Conservation (phyloP, 2,113 vertebrate genomes). For the Pyxicephalus adspersus region DNA sequence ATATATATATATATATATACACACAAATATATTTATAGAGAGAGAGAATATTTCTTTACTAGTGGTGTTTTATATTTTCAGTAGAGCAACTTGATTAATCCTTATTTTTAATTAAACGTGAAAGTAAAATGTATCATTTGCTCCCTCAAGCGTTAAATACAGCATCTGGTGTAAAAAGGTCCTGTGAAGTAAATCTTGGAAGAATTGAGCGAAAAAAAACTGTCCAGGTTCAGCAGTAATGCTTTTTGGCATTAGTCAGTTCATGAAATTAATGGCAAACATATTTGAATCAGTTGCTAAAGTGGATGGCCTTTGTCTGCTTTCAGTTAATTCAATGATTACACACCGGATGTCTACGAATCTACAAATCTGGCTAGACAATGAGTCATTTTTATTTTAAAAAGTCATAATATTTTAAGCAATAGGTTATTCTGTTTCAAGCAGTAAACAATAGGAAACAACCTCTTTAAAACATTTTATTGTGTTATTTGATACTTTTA, state of each 20-base stretch:
- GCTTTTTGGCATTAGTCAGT: slow-evolving; percentile 28
- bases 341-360: slow-evolving; percentile 37
- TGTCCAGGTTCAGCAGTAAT: slow-evolving; percentile 23
- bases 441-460: neutral
- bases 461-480: neutral
- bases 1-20: too few relatives aligned
- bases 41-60: too few relatives aligned
- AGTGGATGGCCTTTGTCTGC: slow-evolving; percentile 34
- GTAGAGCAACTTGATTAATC: too few relatives aligned
- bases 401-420: slow-evolving; percentile 36
- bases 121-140: too few relatives aligned
- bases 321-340: slow-evolving; percentile 33
- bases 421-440: slow-evolving; percentile 18
- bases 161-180: neutral
- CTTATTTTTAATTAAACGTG: too few relatives aligned
- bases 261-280: slow-evolving; percentile 45
- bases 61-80: too few relatives aligned
- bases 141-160: slow-evolving; percentile 9
- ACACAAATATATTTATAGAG: too few relatives aligned
- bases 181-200: slow-evolving; percentile 10
- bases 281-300: slow-evolving; percentile 27
- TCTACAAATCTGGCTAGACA: slow-evolving; percentile 40
- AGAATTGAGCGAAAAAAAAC: slow-evolving; percentile 21
- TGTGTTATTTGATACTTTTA: neutral
- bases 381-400: slow-evolving; percentile 34